Evolutionary conservation across 2,888 invertebrate species (phyloP), one percentile per base, ranked within the genome.

Genomic region (Diadegma fenestrale): DNA sequence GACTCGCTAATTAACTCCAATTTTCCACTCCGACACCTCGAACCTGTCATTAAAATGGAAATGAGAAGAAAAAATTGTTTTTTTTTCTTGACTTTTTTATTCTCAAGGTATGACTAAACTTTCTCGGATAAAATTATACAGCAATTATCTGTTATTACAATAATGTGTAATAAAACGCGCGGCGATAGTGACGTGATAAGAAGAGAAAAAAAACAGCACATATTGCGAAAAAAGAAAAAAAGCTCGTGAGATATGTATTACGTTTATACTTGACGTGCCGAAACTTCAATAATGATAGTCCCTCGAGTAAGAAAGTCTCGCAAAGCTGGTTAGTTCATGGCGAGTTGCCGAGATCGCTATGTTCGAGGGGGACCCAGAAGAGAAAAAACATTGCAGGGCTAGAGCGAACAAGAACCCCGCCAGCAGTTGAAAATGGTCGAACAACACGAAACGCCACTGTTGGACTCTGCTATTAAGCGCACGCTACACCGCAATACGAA

Each of bases 401-500:
- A 22, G 51, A 58, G 37, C 33, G 82, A 80, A 82, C 83, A 76
- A 71, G 68, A 75, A 66, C 64, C 22, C 66, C n/a, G n/a, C n/a
- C 81, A 54, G 78, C 69, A 75, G 82, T 78, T 82, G 75, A 78
- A 87, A 89, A 89, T 86, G 88, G 87, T 77, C 86, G 72, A 84
- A 81, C 64, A 86, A 86, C 89, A 89, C 89, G 88, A 88, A 89
- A 85, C n/a, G 58, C 85, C 86, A 80, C 73, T 30, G 79, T 78
- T 68, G 77, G 86, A 80, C 81, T 82, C 75, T 78, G 83, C 85
- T 87, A 90, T 90, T 90, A 90, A 85, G 84, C 77, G 88, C 91
- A 91, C 91, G 91, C 91, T 82, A 91, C 87, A 82, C 69, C 86
- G 89, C 87, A 90, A 89, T 90, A 88, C 88, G 88, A 91, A 90